phyloP scores from a whole-genome alignment of 1,140 invertebrate species.

The Cardiocondyla obscurior region DNA sequence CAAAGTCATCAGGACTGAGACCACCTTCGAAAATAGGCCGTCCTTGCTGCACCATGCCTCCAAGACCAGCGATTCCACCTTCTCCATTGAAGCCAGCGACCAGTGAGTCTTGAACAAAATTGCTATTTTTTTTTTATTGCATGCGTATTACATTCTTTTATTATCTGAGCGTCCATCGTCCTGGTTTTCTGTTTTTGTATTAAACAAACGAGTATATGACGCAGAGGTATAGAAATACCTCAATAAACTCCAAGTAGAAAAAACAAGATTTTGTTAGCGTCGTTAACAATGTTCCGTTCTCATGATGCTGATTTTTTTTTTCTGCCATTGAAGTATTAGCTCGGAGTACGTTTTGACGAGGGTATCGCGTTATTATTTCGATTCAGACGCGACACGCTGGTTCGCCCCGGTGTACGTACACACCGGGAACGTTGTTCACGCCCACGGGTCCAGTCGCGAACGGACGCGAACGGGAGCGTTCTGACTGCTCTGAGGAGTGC shows the following conservation, averaged over 20 bases:
- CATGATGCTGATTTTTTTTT: neutral
- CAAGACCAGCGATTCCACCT: constrained; percentile 85
- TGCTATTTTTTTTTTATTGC: neutral
- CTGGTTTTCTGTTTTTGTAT: neutral
- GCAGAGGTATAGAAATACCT: neutral
- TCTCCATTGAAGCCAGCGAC: constrained; percentile 83
- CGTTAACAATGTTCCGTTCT: neutral
- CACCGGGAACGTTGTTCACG: constrained; percentile 66
- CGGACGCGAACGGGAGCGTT: constrained; percentile 14
- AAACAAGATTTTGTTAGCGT: neutral
- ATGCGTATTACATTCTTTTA: neutral
- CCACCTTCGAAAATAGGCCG: constrained; percentile 87
- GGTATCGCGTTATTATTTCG: neutral
- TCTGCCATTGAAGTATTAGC: neutral
- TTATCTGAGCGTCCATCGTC: neutral
- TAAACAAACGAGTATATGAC: neutral
- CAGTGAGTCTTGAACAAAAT: constrained; percentile 71
- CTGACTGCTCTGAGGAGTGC: no score
- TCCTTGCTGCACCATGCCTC: constrained; percentile 84
- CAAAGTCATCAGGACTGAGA: constrained; percentile 84
- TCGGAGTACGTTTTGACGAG: neutral
- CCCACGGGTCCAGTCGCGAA: constrained; percentile 47
- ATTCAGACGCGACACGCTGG: neutral
- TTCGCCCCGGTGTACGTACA: constrained; percentile 29
- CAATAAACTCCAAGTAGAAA: neutral